phyloP scores from a whole-genome alignment of 1,140 invertebrate species.

The Drosophila melanogaster region Release_6_plus_ISO1_MT NC_004354.4:11015501-11016000 shows the following conservation, averaged over 20 bases:
- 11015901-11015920: too few species aligned
- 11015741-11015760: conserved; percentile 19
- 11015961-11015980: too few species aligned
- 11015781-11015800: too few species aligned
- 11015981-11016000: too few species aligned
- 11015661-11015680: conserved; percentile 40
- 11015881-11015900: too few species aligned
- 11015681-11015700: conserved; percentile 13
- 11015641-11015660: conserved; percentile 17
- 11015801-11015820: too few species aligned
- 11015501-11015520: conserved; percentile 16
- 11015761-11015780: conserved; percentile 1
- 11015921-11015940: too few species aligned
- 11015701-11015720: conserved; percentile 5
- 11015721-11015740: conserved; percentile 19
- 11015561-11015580: conserved; percentile 15
- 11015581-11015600: conserved; percentile 2
- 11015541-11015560: conserved; percentile 72
- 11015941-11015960: too few species aligned
- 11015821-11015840: too few species aligned
- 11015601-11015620: conserved; percentile 10
- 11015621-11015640: conserved; percentile 6
- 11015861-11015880: too few species aligned
- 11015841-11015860: too few species aligned
- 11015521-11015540: conserved; percentile 65